Conservation (phyloP, 2,797 vertebrate species). For the Chaetodon trifasciatus region DNA sequence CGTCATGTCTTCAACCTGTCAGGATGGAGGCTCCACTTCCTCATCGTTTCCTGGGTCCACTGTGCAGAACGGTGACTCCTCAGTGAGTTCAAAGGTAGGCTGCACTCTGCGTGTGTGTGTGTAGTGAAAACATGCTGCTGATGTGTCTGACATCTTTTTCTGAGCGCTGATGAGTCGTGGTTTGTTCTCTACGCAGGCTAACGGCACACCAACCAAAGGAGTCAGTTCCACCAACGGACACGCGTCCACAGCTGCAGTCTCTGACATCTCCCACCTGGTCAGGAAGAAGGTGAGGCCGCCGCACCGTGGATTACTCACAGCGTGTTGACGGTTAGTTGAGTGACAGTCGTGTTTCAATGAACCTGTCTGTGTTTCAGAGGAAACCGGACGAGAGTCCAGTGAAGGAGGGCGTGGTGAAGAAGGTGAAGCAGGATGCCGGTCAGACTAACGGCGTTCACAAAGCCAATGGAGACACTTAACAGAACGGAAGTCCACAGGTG, state of each 20-base stretch:
- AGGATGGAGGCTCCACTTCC: conserved; percentile 79
- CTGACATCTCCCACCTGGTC: conserved; percentile 94
- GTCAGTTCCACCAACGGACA: conserved; percentile 70
- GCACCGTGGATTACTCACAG: no score
- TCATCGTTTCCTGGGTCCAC: conserved; percentile 81
- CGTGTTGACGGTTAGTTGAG: background rate
- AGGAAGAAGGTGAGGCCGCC: conserved; percentile 90
- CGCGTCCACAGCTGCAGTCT: conserved; percentile 81
- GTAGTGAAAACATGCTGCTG: background rate
- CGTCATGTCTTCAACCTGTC: background rate
- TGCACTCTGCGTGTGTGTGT: background rate
- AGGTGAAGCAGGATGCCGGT: conserved; percentile 66
- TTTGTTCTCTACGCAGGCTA: conserved; percentile 69
- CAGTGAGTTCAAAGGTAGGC: conserved; percentile 80
- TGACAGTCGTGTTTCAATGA: no score
- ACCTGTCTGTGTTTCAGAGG: conserved; percentile 62
- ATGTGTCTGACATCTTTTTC: no score
- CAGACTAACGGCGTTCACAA: background rate
- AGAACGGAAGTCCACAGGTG: conserved; percentile 60
- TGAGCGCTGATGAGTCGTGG: background rate
- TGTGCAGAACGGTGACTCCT: conserved; percentile 73
- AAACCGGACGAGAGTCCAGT: conserved; percentile 81
- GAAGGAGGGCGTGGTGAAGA: conserved; percentile 73
- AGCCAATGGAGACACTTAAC: conserved; percentile 33
- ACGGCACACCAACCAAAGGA: conserved; percentile 66